Evolutionary conservation across 2,113 vertebrate species (phyloP).

Genomic region (Eira barbara): DNA sequence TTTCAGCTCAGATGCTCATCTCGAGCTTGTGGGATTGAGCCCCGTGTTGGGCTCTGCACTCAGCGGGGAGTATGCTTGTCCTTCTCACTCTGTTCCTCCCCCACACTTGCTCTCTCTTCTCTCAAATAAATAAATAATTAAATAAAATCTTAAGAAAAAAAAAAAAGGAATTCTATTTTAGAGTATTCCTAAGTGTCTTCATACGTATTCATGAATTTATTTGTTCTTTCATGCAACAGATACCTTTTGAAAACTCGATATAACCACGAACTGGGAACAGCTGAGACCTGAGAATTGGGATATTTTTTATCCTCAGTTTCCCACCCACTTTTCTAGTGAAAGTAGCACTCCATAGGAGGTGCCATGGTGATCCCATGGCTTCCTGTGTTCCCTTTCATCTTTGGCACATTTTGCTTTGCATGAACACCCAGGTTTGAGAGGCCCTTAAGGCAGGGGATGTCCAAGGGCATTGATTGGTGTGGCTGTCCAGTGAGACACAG

Average conservation of each 20-base stretch:
- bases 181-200: not conserved
- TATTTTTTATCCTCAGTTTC: not conserved
- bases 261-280: not conserved
- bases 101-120: not conserved
- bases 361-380: not conserved
- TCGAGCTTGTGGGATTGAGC: not conserved
- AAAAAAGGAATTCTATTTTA: not conserved
- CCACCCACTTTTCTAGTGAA: not conserved
- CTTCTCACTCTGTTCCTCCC: not conserved
- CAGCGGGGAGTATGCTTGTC: not conserved
- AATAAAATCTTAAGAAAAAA: not conserved
- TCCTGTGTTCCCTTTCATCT: not conserved
- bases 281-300: not conserved
- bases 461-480: fast-evolving
- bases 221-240: not conserved
- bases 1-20: not conserved
- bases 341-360: too few species aligned
- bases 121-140: not conserved
- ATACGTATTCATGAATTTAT: not conserved
- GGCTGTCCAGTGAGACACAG: not conserved
- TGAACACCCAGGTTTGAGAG: not conserved
- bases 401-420: not conserved
- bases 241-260: not conserved
- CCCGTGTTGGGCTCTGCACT: too few species aligned
- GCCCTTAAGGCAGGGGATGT: not conserved